phyloP scores from a whole-genome alignment of 2,797 vertebrate species.

The Coluber constrictor region DNA sequence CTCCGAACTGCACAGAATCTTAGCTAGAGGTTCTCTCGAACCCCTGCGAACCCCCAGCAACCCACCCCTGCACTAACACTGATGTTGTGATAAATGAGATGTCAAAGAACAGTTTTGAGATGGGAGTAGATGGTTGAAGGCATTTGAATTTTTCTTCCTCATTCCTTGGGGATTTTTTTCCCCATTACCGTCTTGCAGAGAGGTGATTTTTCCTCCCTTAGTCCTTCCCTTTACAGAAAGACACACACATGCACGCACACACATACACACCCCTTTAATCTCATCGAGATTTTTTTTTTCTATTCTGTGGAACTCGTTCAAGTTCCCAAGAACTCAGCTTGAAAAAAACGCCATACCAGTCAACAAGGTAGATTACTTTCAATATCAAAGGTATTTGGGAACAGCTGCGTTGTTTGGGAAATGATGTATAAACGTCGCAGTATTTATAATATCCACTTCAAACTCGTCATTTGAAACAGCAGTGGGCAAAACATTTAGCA shows the following conservation, averaged over 20 bases:
- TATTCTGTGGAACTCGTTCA: neutral
- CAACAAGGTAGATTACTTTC: neutral
- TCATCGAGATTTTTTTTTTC: rapidly evolving
- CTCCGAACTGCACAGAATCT: too few species aligned
- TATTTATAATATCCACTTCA: neutral
- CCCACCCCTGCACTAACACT: too few species aligned
- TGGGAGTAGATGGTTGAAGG: neutral
- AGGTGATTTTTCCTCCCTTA: neutral
- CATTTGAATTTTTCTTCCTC: neutral
- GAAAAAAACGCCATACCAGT: neutral
- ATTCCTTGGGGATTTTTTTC: neutral
- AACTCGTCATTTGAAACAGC: neutral
- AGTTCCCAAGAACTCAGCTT: neutral
- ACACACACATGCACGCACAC: too few species aligned
- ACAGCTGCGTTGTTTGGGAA: neutral
- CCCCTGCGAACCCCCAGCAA: too few species aligned
- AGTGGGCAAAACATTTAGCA: neutral
- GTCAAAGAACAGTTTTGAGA: neutral
- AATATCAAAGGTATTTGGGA: neutral
- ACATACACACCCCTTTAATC: neutral
- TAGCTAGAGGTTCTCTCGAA: too few species aligned
- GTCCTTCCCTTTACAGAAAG: neutral
- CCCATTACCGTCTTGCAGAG: neutral
- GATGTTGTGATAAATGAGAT: neutral
- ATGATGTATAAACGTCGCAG: neutral